Evolutionary conservation across 2,113 vertebrate genomes (phyloP), one percentile per base, ranked within the genome.

Genomic region (Rafetus swinhoei): DNA sequence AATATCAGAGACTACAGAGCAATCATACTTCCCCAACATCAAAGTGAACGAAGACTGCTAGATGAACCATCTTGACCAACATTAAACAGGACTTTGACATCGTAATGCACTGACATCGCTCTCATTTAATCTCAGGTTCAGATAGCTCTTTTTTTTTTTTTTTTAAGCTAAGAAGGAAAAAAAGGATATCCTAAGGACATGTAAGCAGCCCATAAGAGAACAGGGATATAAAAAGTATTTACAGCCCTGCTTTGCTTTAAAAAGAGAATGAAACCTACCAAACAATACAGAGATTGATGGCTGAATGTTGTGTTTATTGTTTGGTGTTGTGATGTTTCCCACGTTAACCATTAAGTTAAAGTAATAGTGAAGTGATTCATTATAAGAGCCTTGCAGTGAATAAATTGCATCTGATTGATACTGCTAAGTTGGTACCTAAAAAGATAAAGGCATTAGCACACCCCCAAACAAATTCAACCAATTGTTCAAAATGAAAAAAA

Each of bases 71-170:
- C 55, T 69, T 94, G 93, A 93, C 91, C 94, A 90, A 93, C 84
- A 94, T 95, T 88, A 98, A 97, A 95, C 50, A 84, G 87, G 81
- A 84, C 88, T 94, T 96, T 91, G 95, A 96, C 89, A 93, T 65
- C 90, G 50, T 89, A 81, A 86, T 89, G 25, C 72, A 45, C 32
- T 82, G 77, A 60, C 90, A 90, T 84, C 55, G 18, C 29, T 92
- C 39, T 60, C 3, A 2, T 81, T 92, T 92, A 94, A 95, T 95
- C 74, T 57, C 84, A 11, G 79, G 25, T 87, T 94, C 50, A 95
- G 59, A 24, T 50, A 82, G 57, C 69, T 8, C 87, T 82, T 13
- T 7, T 87, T 90, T 83, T 76, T 39, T 29, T 57, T 82, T 54
- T 57, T n/a, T 18, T 32, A 32, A 32, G 32, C 45, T 45, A 45